Conservation (phyloP, 2,113 vertebrate species). For the Forbesichthys papilliferus region DNA sequence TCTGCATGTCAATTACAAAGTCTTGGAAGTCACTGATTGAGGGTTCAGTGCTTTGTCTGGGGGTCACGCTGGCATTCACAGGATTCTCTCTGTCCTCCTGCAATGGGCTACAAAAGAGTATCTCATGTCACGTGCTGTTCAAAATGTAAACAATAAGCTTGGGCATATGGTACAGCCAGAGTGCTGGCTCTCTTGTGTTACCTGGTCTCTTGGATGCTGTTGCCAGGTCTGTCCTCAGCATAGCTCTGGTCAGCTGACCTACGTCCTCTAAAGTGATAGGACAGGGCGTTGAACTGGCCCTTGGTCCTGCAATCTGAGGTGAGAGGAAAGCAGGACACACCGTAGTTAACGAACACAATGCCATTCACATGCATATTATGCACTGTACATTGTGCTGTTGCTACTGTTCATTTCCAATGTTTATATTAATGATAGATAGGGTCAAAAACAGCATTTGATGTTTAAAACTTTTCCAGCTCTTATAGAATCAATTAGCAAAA, state of each 20-base stretch:
- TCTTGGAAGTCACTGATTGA: constrained; percentile 87
- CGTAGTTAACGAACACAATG: constrained; percentile 5
- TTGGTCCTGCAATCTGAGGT: constrained; percentile 91
- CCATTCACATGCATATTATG: too few species aligned
- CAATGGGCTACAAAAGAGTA: constrained; percentile 58
- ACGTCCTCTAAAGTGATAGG: constrained; percentile 91
- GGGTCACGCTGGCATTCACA: constrained; percentile 72
- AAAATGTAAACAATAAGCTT: not conserved
- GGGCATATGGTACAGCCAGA: not conserved
- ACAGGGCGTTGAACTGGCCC: constrained; percentile 94
- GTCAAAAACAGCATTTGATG: too few species aligned
- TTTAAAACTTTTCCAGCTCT: not conserved
- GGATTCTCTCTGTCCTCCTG: constrained; percentile 53
- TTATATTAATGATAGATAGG: not conserved
- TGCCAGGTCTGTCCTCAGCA: constrained; percentile 68
- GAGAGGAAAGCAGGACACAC: constrained; percentile 9
- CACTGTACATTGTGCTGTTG: too few species aligned
- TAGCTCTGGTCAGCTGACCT: constrained; percentile 91
- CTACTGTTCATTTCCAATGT: too few species aligned
- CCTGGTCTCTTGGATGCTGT: constrained; percentile 52
- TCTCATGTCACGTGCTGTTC: not conserved
- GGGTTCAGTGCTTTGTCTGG: constrained; percentile 65
- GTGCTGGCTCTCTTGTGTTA: constrained; percentile 18
- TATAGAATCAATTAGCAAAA: not conserved
- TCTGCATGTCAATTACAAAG: constrained; percentile 92